Conservation (phyloP, 2,113 vertebrate species). For the Glaucidium brasilianum region DNA sequence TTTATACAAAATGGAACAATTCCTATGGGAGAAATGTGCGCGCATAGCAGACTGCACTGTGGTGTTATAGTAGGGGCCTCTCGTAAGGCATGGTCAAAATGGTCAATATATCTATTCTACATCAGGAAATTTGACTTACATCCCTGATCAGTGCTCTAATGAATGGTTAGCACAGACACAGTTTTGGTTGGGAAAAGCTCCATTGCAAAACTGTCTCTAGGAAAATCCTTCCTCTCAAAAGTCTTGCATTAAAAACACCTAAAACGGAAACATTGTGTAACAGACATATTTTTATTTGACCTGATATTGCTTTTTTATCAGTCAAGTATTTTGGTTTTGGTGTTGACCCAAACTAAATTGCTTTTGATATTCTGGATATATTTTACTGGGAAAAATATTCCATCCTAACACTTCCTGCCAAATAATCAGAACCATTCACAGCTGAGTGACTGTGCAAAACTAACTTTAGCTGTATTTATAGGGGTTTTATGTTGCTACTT, state of each 20-base stretch:
- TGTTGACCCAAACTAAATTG: not conserved
- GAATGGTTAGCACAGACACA: not conserved
- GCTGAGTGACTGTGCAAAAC: not conserved
- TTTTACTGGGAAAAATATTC: not conserved
- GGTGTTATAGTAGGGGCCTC: not conserved
- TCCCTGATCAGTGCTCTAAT: not conserved
- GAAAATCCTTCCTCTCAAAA: not conserved
- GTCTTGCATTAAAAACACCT: not conserved
- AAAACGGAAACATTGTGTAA: not conserved
- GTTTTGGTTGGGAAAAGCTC: not conserved
- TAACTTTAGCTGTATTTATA: not conserved
- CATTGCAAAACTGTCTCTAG: not conserved
- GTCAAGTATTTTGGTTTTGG: not conserved
- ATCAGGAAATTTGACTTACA: not conserved
- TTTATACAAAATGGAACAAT: not conserved
- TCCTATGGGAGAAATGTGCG: not conserved
- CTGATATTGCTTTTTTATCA: not conserved
- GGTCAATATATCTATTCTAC: not conserved
- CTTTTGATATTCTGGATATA: not conserved
- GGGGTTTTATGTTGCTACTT: not conserved
- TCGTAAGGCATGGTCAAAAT: not conserved
- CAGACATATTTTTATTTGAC: not conserved
- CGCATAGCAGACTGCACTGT: not conserved
- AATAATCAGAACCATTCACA: constrained; percentile 11
- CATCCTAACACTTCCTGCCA: not conserved